Evolutionary conservation across 2,888 invertebrate genomes (phyloP), one percentile per base, ranked within the genome.

Genomic region (Strigamia maritima): DNA sequence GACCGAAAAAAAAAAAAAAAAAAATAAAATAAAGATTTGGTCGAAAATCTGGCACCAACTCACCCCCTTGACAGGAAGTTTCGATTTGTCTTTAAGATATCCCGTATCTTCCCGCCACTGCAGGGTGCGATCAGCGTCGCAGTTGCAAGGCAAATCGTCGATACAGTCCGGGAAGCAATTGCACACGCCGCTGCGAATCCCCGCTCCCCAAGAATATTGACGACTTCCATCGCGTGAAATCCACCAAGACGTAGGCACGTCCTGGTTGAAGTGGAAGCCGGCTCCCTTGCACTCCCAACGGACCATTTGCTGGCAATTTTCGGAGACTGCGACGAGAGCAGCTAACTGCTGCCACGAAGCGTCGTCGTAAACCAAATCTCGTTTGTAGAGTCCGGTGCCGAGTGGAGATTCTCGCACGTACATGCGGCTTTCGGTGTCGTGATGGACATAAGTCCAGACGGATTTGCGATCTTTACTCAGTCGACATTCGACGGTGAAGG

Each of bases 361-460:
- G 44, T 79, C 79, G 16, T 82, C 80, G 77, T 83, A 83, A 19
- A 83, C 81, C 22, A 83, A 78, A 4, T 81, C 79, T 26, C 83
- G 77, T 16, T 78, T 79, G 79, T 82, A 83, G 28, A 79, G 81
- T n/a, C 82, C 83, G 0, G 82, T 81, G 16, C 82, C 83, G 24
- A 83, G 82, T 26, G 79, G 49, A 31, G 79, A 81, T 8, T 82
- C 82, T 3, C 82, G 80, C 16, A 83, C 83, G 70, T 82, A 83
- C 19, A 83, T 81, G 3, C 81, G 78, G 75, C 81, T 78, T 54
- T 83, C 83, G 2, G 83, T 82, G 79, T 83, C 83, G 75, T 83
- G 83, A 49, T 83, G 82, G 12, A 83, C 80, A 6, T 83, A 78
- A 6, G 83, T 83, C 77, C 75, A 80, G 14, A 81, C 82, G 3